phyloP scores from a whole-genome alignment of 1,140 invertebrate genomes.

The Bilobella aurantiaca region DNA sequence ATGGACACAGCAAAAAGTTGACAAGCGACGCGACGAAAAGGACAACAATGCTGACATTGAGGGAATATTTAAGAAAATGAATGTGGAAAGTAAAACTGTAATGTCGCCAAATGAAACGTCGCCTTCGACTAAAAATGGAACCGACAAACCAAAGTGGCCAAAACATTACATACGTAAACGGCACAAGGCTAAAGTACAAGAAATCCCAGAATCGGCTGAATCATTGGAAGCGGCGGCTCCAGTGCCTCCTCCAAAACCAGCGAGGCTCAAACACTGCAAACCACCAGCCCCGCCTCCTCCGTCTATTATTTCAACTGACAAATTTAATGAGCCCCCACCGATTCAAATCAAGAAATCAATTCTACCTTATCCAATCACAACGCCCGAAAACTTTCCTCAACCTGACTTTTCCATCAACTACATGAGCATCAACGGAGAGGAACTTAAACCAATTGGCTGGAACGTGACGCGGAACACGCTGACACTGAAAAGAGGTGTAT shows the following conservation, averaged over 20 bases:
- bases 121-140: no score
- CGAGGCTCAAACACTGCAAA: no score
- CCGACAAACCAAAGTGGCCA: no score
- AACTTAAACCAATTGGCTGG: not conserved
- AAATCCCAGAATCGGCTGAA: no score
- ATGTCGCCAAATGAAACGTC: no score
- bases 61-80: not conserved
- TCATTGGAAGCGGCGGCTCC: no score
- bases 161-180: no score
- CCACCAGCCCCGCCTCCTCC: not conserved
- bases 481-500: not conserved
- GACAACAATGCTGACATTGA: not conserved
- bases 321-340: no score
- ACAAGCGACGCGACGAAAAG: not conserved
- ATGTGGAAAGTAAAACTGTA: no score
- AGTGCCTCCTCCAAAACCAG: no score
- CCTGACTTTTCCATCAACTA: not conserved
- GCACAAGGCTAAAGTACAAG: no score
- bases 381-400: not conserved
- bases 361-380: not conserved
- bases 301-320: not conserved
- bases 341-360: not conserved
- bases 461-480: constrained; percentile 3
- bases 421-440: not conserved
- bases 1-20: not conserved